Percentiles rank a stretch among this genome's conserved stretches.
These are phyloP conservation scores for Cephus sareptanus DNA, from an alignment of 2,888 invertebrate species.

Conservation along the genomic window DNA sequence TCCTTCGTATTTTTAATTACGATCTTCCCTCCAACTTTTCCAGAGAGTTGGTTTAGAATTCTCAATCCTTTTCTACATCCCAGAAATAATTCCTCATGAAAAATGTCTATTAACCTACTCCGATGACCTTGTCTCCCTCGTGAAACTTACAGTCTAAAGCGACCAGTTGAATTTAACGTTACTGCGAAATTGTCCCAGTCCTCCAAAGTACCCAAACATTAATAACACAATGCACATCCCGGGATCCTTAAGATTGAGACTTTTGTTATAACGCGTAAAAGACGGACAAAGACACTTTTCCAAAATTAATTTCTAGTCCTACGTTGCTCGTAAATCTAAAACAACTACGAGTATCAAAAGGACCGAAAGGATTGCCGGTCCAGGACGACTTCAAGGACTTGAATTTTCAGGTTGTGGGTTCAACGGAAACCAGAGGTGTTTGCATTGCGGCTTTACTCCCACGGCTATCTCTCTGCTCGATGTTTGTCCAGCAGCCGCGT, in stretches of 20 bases:
- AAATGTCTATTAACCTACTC: not conserved
- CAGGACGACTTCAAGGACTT: not conserved
- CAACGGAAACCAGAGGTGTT: slow-evolving; percentile 6
- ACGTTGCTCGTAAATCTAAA: not conserved
- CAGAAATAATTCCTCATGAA: not conserved
- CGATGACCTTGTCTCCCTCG: not conserved
- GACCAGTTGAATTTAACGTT: not conserved
- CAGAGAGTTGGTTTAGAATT: not conserved
- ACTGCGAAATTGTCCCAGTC: not conserved
- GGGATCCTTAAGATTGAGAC: not conserved
- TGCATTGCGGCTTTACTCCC: slow-evolving; percentile 15
- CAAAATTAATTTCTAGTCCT: not conserved
- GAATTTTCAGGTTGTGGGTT: not conserved
- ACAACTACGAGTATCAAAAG: too few relatives aligned
- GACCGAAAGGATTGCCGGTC: not conserved
- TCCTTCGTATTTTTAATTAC: not conserved
- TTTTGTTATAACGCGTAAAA: not conserved
- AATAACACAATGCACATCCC: too few relatives aligned
- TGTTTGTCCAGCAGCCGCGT: slow-evolving; percentile 18
- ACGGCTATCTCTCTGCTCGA: slow-evolving; percentile 15
- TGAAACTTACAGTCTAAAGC: not conserved
- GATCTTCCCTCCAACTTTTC: not conserved
- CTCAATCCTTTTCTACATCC: not conserved
- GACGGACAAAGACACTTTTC: not conserved
- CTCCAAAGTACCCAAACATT: too few relatives aligned